Base-by-base conservation (phyloP, 1,140 invertebrate genomes). In the Polypedilum vanderplanki region DNA sequence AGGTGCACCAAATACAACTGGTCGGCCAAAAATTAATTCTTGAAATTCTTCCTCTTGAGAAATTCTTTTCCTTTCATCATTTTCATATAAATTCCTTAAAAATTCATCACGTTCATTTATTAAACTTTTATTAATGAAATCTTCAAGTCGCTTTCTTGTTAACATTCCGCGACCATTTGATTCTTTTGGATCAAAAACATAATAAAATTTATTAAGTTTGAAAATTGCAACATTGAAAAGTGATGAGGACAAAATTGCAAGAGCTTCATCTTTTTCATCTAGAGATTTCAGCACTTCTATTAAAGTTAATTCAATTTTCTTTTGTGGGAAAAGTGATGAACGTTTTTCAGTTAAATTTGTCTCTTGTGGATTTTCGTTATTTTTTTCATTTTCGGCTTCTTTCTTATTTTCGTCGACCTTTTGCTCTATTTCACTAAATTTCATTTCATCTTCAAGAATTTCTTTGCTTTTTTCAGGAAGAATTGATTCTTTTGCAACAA, bases 181-280 rank as follows among this genome's bases (percentile, higher is more conserved):
- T 10, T 79, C 77, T 76, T 78, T 79, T 2, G 82, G 78, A 78
- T 83, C 82, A 73, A 81, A 83, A 0, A 80, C 24, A 74, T 80
- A 83, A 73, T 76, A 82, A 3, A 77, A 64, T 1, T 76, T 75
- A 12, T 78, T 76, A 46, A 80, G 78, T 75, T 77, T 78, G 79
- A 80, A 82, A 10, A 81, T 75, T 8, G 78, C 78, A 5, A 80
- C 77, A 5, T 78, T 78, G 7, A 78, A 75, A 17, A 76, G 40
- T 46, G 78, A 77, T 1, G 79, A 77, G 73, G 79, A 7, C 7
- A 75, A 40, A 12, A 75, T 70, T 24, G 74, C 74, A 74, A 18
- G 12, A 20, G 18, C n/a, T 20, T 70, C 17, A 7, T 57, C 10
- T n/a, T 15, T 9, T 15, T 57, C 8, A 15, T 12, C 15, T 1